Evolutionary conservation across 2,888 invertebrate genomes (phyloP), one percentile per base, ranked within the genome.

Genomic region (Strigamia transsilvanica): DNA sequence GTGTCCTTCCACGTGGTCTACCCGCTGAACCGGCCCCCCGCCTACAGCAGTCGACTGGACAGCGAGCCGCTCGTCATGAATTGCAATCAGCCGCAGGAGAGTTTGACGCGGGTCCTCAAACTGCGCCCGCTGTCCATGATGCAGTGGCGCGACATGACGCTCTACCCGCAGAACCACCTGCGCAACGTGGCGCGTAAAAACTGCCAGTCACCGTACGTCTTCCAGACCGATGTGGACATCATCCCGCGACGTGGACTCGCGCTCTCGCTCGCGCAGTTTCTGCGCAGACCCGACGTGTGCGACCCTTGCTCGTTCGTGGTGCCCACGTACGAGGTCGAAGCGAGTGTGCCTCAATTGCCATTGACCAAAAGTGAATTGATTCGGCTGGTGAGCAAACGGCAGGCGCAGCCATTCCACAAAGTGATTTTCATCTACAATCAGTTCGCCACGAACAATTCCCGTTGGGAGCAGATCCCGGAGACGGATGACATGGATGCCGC

Each of bases 391-490:
- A 92, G 91, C 85, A 93, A 93, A 86, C 94, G 94, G 81, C 88
- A 95, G 80, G 96, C 96, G 0, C 91, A 95, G 87, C 96, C 96
- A 0, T 96, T 96, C 87, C 96, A 96, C 87, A 93, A 94, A 86
- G 95, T 95, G 88, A 94, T 96, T 83, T 96, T 96, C 88, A 94
- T 95, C 85, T 94, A 94, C 88, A 96, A 96, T 88, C 96, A 97
- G 88, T 95, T 92, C 86, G 96, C 96, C 7, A 96, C 96, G 0
- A 96, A 97, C 88, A 95, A 96, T 88, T 92, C 94, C 51, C 93
- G 92, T 95, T 94, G 86, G 86, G 85, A 86, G 73, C 84, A 82
- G 15, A 82, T 85, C 18, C 84, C 85, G 0, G 82, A 84, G 27
- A 80, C 79, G 4, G 80, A 73, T 13, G 61, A 21, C 13, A 91